Conservation (phyloP, 2,797 vertebrate genomes). For the Hemibagrus guttatus region DNA sequence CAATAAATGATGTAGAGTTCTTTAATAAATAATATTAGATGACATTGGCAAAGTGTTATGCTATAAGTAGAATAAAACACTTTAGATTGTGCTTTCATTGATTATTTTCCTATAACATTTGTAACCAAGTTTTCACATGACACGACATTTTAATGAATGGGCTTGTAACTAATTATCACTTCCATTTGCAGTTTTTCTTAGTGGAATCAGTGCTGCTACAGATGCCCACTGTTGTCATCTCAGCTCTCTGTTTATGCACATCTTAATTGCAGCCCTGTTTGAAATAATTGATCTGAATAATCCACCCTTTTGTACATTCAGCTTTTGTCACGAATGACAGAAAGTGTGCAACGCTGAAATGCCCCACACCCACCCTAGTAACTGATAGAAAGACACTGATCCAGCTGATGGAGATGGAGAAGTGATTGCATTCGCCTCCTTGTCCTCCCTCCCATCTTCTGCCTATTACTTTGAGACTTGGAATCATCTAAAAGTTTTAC, state of each 20-base stretch:
- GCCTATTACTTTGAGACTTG: conserved; percentile 19
- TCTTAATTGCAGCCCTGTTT: conserved; percentile 17
- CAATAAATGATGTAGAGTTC: not conserved
- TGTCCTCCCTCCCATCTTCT: conserved; percentile 40
- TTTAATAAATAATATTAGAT: not conserved
- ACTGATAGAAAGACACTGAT: conserved; percentile 55
- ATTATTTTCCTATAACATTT: not conserved
- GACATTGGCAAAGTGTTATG: not conserved
- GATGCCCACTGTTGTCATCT: not conserved
- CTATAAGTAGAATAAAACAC: not conserved
- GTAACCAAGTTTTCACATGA: not conserved
- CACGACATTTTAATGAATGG: not conserved
- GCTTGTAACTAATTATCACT: not conserved
- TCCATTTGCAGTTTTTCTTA: not conserved
- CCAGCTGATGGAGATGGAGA: conserved; percentile 61
- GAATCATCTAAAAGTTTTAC: conserved; percentile 41
- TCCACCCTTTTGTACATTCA: conserved; percentile 1
- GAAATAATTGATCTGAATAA: not conserved
- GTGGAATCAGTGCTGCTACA: not conserved
- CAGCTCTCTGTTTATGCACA: not conserved
- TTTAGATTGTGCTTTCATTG: not conserved
- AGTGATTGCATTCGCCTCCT: conserved; percentile 56
- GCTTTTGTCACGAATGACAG: conserved; percentile 25
- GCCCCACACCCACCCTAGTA: conserved; percentile 46
- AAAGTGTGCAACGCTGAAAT: not conserved